A percentile compares a stretch with the other conserved stretches of the same genome.
phyloP scores from a whole-genome alignment of 2,113 vertebrate genomes.

The Athene noctua region DNA sequence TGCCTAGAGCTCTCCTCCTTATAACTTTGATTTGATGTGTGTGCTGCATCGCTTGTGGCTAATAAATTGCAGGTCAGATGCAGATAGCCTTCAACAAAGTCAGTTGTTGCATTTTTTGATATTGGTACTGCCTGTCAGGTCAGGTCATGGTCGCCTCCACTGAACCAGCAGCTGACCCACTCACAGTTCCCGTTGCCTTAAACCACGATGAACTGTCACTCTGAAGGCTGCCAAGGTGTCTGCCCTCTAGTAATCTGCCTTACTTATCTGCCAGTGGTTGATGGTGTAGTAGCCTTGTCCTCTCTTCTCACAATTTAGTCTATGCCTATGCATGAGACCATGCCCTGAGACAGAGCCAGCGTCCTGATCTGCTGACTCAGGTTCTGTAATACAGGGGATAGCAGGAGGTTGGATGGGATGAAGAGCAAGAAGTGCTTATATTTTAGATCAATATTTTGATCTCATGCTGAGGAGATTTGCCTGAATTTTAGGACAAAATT shows the following conservation, averaged over 20 bases:
- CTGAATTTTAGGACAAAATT: background rate
- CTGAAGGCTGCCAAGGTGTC: background rate
- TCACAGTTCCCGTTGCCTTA: background rate
- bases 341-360: background rate
- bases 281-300: background rate
- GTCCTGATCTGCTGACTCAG: background rate
- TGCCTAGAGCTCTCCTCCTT: background rate
- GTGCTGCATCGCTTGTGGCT: background rate
- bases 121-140: background rate
- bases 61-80: background rate
- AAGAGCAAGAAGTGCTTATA: background rate
- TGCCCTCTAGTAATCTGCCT: background rate
- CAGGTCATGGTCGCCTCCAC: rapidly evolving
- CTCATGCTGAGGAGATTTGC: background rate
- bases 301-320: background rate
- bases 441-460: background rate
- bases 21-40: rapidly evolving
- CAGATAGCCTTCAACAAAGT: background rate
- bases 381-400: background rate
- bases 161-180: background rate
- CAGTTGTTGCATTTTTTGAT: background rate
- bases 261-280: background rate
- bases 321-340: rapidly evolving
- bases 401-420: background rate
- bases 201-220: background rate